Percentiles rank a stretch among this genome's conserved stretches.
phyloP scores from a whole-genome alignment of 2,888 invertebrate genomes.

The Drosophila merina region DNA sequence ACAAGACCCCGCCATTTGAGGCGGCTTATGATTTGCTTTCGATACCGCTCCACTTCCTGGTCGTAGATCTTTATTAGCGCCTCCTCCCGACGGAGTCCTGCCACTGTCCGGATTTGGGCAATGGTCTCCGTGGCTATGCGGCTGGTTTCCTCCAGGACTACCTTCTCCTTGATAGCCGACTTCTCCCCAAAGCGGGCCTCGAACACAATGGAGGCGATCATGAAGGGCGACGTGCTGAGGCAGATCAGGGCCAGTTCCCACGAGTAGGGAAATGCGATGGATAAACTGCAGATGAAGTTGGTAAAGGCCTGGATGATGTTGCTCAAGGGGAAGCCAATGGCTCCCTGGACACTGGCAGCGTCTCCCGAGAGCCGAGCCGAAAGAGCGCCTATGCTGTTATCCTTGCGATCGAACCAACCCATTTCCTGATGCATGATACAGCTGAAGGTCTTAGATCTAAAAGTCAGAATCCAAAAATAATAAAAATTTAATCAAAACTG shows the following conservation, averaged over 20 bases:
- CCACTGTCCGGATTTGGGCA: conserved; percentile 89
- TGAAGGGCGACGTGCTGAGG: conserved; percentile 87
- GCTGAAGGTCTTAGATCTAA: conserved; percentile 85
- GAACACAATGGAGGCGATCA: conserved; percentile 87
- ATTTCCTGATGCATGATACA: conserved; percentile 90
- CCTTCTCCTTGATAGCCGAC: conserved; percentile 86
- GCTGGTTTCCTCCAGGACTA: conserved; percentile 87
- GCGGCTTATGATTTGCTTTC: conserved; percentile 84
- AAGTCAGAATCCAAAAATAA: too few species aligned
- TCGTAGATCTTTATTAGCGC: conserved; percentile 86
- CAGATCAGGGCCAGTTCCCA: conserved; percentile 90
- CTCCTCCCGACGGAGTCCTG: conserved; percentile 86
- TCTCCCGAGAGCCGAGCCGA: conserved; percentile 89
- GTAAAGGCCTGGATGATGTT: conserved; percentile 88
- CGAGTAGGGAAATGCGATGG: conserved; percentile 87
- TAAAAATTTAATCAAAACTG: neutral
- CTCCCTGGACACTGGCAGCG: conserved; percentile 89
- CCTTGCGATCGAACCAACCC: conserved; percentile 89
- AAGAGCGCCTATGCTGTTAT: conserved; percentile 88
- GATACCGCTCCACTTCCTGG: conserved; percentile 85
- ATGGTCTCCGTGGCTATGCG: conserved; percentile 91
- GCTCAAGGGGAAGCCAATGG: conserved; percentile 89
- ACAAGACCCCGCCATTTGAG: conserved; percentile 88
- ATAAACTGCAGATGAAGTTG: conserved; percentile 87
- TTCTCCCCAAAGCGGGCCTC: conserved; percentile 87